Percentiles rank a stretch among this genome's conserved stretches.
Evolutionary conservation across 2,888 invertebrate genomes (phyloP).

Genomic region (Crioceris asparagi): DNA sequence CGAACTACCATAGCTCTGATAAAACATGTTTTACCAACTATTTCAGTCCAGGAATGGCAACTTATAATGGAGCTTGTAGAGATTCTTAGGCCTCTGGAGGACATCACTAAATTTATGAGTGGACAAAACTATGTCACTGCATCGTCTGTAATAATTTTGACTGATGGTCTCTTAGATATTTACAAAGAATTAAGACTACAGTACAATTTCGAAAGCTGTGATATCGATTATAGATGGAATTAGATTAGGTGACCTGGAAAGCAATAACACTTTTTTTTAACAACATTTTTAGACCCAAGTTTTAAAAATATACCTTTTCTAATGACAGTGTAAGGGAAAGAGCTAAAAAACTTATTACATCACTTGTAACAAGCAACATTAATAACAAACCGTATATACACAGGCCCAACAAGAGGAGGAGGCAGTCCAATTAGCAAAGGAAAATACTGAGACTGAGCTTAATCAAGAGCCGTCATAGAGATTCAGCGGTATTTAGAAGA

Average conservation of each 20-base stretch:
- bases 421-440: not conserved
- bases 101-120: conserved; percentile 7
- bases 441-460: conserved; percentile 4
- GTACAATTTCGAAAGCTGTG: conserved; percentile 1
- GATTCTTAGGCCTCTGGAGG: conserved; percentile 8
- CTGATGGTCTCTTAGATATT: conserved; percentile 5
- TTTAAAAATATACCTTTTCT: conserved; percentile 17
- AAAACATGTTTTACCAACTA: conserved; percentile 4
- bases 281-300: conserved; percentile 19
- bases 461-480: conserved; percentile 15
- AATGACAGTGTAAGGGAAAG: conserved; percentile 4
- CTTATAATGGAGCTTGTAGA: conserved; percentile 8
- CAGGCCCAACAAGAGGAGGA: not conserved
- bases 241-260: conserved; percentile 15
- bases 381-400: conserved; percentile 1
- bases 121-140: conserved; percentile 10
- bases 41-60: conserved; percentile 8
- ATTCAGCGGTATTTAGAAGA: conserved; percentile 16
- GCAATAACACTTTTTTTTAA: conserved; percentile 11
- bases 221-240: conserved; percentile 9
- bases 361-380: conserved; percentile 2
- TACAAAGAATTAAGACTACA: conserved; percentile 7
- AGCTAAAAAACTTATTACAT: conserved; percentile 6
- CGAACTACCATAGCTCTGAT: conserved; percentile 8
- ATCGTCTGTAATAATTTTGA: conserved; percentile 5